A percentile compares a stretch with the other conserved stretches of the same genome.
phyloP scores from a whole-genome alignment of 53 echinoderm and acorn worm genomes.

The Astropecten irregularis region DNA sequence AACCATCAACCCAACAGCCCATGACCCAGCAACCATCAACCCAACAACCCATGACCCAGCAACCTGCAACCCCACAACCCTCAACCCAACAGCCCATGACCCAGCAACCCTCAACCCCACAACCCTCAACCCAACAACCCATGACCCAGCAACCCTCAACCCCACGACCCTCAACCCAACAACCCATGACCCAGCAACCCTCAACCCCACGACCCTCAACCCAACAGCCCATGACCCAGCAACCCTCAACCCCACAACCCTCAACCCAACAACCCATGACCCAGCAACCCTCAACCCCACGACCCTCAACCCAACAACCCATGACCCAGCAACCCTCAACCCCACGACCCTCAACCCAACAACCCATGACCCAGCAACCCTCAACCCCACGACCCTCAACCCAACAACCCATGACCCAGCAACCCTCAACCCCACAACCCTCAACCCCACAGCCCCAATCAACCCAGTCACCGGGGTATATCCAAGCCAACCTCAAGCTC shows the following conservation, averaged over 20 bases:
- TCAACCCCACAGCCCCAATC: neutral
- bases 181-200: slow-evolving; percentile 2
- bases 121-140: neutral
- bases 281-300: neutral
- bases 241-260: neutral
- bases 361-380: neutral
- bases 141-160: neutral
- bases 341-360: neutral
- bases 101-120: slow-evolving; percentile 18
- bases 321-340: slow-evolving; percentile 10
- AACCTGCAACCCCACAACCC: neutral
- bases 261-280: neutral
- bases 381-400: neutral
- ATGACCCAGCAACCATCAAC: slow-evolving; percentile 11
- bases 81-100: neutral
- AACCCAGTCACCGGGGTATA: slow-evolving; percentile 12
- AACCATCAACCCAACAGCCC: neutral
- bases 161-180: neutral
- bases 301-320: neutral
- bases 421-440: neutral
- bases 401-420: neutral
- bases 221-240: neutral
- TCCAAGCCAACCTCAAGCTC: slow-evolving; percentile 6
- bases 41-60: slow-evolving; percentile 7
- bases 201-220: neutral